Base-by-base conservation (phyloP, 1,140 invertebrate species). In the Ceratitis capitata region DNA sequence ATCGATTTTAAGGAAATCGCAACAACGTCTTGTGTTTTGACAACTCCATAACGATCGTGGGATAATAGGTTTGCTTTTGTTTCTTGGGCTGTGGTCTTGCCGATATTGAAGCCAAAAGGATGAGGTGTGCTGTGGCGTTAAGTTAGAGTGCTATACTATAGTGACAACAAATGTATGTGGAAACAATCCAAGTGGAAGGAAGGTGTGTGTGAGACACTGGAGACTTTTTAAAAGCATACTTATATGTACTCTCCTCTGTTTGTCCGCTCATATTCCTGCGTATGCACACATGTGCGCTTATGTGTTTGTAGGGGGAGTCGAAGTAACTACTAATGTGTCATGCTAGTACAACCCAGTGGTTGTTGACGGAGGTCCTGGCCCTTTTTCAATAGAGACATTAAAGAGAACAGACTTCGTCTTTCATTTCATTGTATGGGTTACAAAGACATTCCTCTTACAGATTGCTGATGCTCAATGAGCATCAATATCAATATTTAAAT, bases 151-250 rank as follows among this genome's bases (percentile, higher is more conserved):
- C 19, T 78, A 9, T 47, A 23, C 39, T 23, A 3, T 45, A 14
- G 1, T 39, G 45, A 78, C 69, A 78, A 78, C 69, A 78, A 45
- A 45, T 9, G 64, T 29, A 64, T 42, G n/a, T 42, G 35, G 19
- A 45, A 74, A 42, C 35, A 74, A 78, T 5, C 23, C 39, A 78
- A 78, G 39, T 45, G 69, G 69, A 35, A 45, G 23, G 23, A 45
- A 78, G 69, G 39, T 78, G 39, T 78, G 39, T 78, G 69, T 78
- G 69, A 14, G 69, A 47, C 69, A 42, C 69, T 78, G 61, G 35
- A 45, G 39, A 78, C 69, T 26, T 78, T 78, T 78, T 42, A 10
- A 42, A 45, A 42, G 39, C 51, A 23, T 23, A 56, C 9, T 7
- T 7, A n/a, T 23, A 56, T n/a, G 23, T 56, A 45, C 39, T 3